Evolutionary conservation across 2,888 invertebrate species (phyloP), one percentile per base, ranked within the genome.

Genomic region (Spisula solida): DNA sequence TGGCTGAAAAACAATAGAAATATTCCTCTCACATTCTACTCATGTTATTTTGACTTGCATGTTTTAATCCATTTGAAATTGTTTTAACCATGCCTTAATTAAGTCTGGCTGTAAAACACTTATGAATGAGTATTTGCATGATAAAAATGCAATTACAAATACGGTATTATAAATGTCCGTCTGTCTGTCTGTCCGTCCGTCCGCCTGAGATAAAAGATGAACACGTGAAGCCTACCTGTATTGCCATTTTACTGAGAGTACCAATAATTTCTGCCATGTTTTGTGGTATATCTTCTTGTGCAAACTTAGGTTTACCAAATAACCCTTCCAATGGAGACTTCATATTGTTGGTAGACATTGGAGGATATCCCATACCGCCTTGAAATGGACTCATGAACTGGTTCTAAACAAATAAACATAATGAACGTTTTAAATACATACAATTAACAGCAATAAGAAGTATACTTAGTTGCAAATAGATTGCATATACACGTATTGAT

Each of bases 191-290:
- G 56, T 8, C 56, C 2, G 10, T 4, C 10, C 2, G 56, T 56
- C 10, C n/a, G 14, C 2, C n/a, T 56, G n/a, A 56, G n/a, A 20
- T 56, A n/a, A 56, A 51, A 10, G 51, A 51, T 16, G 14, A 51
- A 51, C 16, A 16, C 4, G 51, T 5, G 6, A 16, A n/a, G n/a
- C 25, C 6, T 83, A 83, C 83, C 83, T 83, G 83, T 48, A 83
- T 48, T 48, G 75, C 91, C 79, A 95, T 92, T 82, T 94, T 93
- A 70, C 94, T 93, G 31, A 94, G 90, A 10, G 93, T 91, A 14
- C 93, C 93, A 41, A 94, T 88, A 31, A 94, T 92, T n/a, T 94
- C 93, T 10, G 91, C 90, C 84, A 91, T 89, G 66, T 92, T 92
- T 6, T 91, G 88, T n/a, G 87, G 88, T n/a, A 93, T 87, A 82